phyloP scores from a whole-genome alignment of 2,797 vertebrate genomes.

The Mus caroli region DNA sequence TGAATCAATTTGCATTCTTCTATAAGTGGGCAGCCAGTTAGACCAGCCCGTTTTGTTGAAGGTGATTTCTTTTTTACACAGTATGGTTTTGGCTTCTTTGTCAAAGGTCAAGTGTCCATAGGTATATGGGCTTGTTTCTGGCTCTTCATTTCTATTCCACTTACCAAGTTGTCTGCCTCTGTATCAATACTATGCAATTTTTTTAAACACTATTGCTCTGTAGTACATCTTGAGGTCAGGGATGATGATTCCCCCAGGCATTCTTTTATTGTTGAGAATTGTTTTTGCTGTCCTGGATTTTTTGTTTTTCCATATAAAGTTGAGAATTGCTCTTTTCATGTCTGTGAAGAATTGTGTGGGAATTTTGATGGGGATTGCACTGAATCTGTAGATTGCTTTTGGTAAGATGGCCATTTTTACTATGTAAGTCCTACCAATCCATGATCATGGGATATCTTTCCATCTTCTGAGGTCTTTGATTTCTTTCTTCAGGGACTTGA shows the following conservation, averaged over 20 bases:
- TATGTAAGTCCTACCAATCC: background rate
- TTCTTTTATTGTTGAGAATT: background rate
- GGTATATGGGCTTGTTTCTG: background rate
- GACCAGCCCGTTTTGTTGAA: background rate
- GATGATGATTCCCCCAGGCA: background rate
- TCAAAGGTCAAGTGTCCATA: background rate
- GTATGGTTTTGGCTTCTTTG: background rate
- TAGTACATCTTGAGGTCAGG: background rate
- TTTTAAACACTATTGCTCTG: background rate
- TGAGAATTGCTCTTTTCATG: background rate
- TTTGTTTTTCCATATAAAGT: background rate
- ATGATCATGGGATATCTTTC: background rate
- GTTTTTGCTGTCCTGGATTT: background rate
- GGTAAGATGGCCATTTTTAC: background rate
- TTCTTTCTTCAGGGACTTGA: background rate
- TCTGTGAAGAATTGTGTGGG: background rate
- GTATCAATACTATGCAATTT: background rate
- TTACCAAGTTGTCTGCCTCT: background rate
- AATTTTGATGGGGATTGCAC: background rate
- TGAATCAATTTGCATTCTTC: background rate
- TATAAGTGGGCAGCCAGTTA: background rate
- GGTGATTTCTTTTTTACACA: background rate
- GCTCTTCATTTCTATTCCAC: background rate
- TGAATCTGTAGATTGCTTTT: background rate
- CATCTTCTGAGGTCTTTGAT: background rate